Conservation (phyloP, 2,797 vertebrate species). For the Gymnoscopelus microlampas region DNA sequence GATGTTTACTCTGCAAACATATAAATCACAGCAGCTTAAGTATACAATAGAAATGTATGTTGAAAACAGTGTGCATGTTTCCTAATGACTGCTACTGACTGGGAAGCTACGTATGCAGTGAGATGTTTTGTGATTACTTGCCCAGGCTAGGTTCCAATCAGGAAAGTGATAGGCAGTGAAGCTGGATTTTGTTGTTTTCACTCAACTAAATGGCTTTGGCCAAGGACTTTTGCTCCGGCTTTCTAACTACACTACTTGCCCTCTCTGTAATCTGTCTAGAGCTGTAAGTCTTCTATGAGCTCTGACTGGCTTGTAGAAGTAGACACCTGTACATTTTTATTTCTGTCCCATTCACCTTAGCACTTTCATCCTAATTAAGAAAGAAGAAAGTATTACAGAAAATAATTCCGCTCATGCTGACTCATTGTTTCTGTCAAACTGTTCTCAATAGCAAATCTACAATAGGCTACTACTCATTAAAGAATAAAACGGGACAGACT, state of each 20-base stretch:
- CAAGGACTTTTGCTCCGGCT: slow-evolving; percentile 48
- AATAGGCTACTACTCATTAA: too few relatives aligned
- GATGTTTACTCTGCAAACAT: background rate
- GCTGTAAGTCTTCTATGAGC: slow-evolving; percentile 60
- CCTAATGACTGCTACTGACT: slow-evolving; percentile 1
- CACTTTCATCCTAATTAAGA: slow-evolving; percentile 28
- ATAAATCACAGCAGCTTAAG: background rate
- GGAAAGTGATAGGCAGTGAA: slow-evolving; percentile 41
- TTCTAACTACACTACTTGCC: slow-evolving; percentile 38
- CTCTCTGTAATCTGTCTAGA: slow-evolving; percentile 61
- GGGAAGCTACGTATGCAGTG: background rate
- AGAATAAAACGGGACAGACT: too few relatives aligned
- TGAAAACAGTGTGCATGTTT: background rate
- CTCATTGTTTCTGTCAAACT: too few relatives aligned
- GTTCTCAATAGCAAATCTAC: too few relatives aligned
- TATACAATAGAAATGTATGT: background rate
- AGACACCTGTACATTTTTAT: slow-evolving; percentile 67
- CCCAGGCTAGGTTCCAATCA: slow-evolving; percentile 12
- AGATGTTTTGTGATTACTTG: slow-evolving; percentile 19
- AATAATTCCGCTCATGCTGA: background rate
- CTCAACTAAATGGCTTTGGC: slow-evolving; percentile 32
- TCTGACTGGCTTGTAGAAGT: slow-evolving; percentile 51
- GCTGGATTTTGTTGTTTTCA: slow-evolving; percentile 41
- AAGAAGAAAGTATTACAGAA: background rate
- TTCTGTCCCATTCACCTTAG: slow-evolving; percentile 50